These are phyloP conservation scores for Daubentonia madagascariensis DNA, from an alignment of 2,113 vertebrate genomes.

Conservation along the genomic window DNA sequence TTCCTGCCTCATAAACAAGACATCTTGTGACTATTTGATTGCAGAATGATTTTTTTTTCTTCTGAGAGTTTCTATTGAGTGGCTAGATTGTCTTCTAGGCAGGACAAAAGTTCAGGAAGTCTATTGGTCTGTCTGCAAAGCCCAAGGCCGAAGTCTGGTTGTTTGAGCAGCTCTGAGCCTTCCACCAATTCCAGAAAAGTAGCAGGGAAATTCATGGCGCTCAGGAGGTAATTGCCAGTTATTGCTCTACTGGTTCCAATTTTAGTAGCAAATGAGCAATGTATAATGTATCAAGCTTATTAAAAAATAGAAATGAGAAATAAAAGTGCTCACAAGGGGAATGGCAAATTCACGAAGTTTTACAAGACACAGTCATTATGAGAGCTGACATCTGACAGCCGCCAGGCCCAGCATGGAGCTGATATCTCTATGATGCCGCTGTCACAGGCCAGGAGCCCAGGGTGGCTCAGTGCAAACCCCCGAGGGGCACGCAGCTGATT, in stretches of 20 bases:
- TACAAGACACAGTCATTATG: neutral
- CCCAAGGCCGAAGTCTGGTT: neutral
- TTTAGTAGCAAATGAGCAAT: conserved; percentile 77
- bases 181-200: neutral
- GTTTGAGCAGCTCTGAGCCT: neutral
- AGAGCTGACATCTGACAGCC: neutral
- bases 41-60: neutral
- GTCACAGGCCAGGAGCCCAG: fast-evolving
- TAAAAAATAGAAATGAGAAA: conserved; percentile 78
- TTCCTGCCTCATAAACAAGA: neutral
- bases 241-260: conserved; percentile 71
- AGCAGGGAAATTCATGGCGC: neutral
- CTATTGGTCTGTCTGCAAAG: neutral
- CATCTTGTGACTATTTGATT: neutral
- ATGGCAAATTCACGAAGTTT: conserved; percentile 32
- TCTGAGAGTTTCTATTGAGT: neutral
- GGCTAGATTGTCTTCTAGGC: neutral
- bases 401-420: neutral
- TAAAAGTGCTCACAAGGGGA: conserved; percentile 46
- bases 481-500: neutral
- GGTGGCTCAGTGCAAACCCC: neutral
- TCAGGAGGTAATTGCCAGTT: conserved; percentile 68
- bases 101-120: neutral
- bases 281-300: conserved; percentile 65
- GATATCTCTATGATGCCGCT: neutral